Evolutionary conservation across 2,113 vertebrate species (phyloP).

Genomic region (Perca schrenkii): DNA sequence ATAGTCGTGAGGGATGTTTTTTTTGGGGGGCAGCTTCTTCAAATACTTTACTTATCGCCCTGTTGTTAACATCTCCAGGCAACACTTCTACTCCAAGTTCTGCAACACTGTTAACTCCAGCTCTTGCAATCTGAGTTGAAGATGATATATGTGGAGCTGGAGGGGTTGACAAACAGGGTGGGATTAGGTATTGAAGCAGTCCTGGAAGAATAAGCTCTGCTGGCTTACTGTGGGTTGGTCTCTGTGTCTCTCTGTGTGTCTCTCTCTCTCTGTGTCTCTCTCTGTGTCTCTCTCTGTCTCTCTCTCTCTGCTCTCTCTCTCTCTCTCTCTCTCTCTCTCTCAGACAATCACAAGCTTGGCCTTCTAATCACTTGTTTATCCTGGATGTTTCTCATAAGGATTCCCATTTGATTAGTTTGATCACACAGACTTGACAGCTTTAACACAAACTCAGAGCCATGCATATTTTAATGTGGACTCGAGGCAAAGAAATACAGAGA

Average conservation of each 20-base stretch:
- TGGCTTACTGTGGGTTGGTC: constrained; percentile 30
- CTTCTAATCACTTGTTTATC: constrained; percentile 67
- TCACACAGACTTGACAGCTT: constrained; percentile 60
- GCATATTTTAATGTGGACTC: constrained; percentile 67
- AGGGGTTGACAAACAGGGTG: constrained; percentile 60
- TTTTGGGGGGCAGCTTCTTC: constrained; percentile 1
- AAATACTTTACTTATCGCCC: constrained; percentile 25
- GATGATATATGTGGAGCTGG: constrained; percentile 57
- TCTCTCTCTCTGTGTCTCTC: no score
- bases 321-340: background rate
- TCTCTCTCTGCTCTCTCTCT: background rate
- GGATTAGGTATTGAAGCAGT: constrained; percentile 57
- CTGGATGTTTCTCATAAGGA: constrained; percentile 61
- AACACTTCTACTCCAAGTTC: constrained; percentile 44
- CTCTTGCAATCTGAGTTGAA: constrained; percentile 48
- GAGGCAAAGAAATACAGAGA: constrained; percentile 47
- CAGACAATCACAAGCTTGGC: constrained; percentile 59
- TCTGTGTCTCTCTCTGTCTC: constrained; percentile 1
- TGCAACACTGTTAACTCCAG: constrained; percentile 32
- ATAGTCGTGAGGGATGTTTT: background rate
- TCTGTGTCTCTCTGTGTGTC: background rate
- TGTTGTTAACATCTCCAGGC: constrained; percentile 53
- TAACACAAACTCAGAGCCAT: constrained; percentile 59
- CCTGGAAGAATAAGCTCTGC: constrained; percentile 47
- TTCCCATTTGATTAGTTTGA: constrained; percentile 73